Evolutionary conservation across 2,888 invertebrate species (phyloP), one percentile per base, ranked within the genome.

Genomic region (Eupithecia vulgata): DNA sequence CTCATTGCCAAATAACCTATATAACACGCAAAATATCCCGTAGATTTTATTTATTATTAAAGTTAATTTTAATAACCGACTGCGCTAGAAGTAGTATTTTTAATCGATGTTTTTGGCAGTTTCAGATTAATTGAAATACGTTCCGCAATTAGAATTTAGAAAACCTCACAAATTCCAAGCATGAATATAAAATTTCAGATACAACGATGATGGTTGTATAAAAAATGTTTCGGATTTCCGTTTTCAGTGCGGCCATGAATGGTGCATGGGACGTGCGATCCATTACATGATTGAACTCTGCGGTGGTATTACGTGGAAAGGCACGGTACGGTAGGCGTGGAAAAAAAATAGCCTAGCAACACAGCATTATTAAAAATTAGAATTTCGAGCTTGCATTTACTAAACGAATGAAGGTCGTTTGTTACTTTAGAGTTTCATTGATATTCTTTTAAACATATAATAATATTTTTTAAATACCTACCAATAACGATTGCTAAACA

Each of bases 211-310:
- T 74, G 73, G 68, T 52, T 70, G 72, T 68, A 71, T 76, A 76
- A 75, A 78, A 71, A 72, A 72, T 68, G 65, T 68, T 78, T 72
- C 72, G 72, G 73, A 75, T 78, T 76, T 77, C 73, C 76, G 72
- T 61, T 75, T 72, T 57, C 68, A 76, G 76, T 61, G 35, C 64
- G 65, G 25, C 25, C 70, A 68, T 78, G 75, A 70, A 81, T 81
- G 79, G 77, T 76, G 78, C 75, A 79, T 72, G 59, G 72, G 71
- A 61, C 72, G 80, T 78, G 75, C 80, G 79, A 78, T 84, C 86
- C 86, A 86, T 86, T 86, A 85, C 85, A 84, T 85, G 85, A 86
- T 86, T 86, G 86, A 82, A 83, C 81, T 79, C 81, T 61, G 76
- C 66, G 75, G 78, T 42, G 76, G 72, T 84, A 86, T 84, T 86